Evolutionary conservation across 2,113 vertebrate genomes (phyloP).

Genomic region (Lepus europaeus): DNA sequence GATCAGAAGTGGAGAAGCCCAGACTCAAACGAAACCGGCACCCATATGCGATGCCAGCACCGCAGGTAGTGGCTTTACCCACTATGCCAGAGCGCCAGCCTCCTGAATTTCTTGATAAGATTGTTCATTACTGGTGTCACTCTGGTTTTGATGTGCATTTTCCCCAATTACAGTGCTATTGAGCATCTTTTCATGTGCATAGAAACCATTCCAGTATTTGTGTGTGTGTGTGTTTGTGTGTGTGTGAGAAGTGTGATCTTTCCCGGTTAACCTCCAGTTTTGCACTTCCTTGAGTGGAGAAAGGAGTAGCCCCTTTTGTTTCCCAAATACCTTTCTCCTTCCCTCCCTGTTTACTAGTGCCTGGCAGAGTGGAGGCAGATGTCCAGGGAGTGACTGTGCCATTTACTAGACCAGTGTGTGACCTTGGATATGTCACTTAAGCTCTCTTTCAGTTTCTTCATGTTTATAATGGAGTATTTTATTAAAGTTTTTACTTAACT

Average conservation of each 20-base stretch:
- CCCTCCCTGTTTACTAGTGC: neutral
- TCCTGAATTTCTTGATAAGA: neutral
- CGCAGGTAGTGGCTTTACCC: no score
- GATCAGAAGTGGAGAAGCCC: no score
- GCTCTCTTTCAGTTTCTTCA: conserved; percentile 47
- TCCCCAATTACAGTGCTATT: conserved; percentile 21
- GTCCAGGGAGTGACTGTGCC: neutral
- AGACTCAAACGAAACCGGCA: no score
- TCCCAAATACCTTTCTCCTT: conserved; percentile 21
- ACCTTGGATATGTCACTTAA: conserved; percentile 5
- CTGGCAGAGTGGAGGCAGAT: neutral
- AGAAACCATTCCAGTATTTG: conserved; percentile 15
- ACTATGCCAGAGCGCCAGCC: no score
- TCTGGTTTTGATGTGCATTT: conserved; percentile 62
- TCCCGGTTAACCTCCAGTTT: conserved; percentile 23
- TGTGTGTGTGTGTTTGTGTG: neutral
- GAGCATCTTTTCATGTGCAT: conserved; percentile 59
- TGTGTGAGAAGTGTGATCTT: conserved; percentile 14
- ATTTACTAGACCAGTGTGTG: neutral
- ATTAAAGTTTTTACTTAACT: conserved; percentile 60
- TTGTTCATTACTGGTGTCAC: conserved; percentile 36
- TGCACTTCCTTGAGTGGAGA: neutral
- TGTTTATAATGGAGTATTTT: neutral
- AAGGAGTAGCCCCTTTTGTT: neutral
- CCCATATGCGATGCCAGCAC: no score